Percentiles rank a stretch among this genome's conserved stretches.
These are phyloP conservation scores for Hirtodrosophila cameraria DNA, from an alignment of 2,888 invertebrate genomes.

Conservation along the genomic window DNA sequence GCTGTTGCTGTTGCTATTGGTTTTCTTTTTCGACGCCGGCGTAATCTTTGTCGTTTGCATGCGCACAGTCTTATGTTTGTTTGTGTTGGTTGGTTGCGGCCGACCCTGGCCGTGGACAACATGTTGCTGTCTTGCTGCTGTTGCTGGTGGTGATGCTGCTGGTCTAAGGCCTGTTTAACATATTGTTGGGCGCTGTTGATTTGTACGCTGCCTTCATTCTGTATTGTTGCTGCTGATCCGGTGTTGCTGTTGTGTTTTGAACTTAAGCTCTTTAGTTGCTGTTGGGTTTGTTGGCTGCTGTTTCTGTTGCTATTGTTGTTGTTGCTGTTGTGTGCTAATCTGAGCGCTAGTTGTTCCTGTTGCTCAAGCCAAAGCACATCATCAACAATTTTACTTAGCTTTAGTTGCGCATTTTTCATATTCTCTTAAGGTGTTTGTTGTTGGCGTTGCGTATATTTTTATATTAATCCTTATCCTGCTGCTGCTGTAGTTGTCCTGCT, in stretches of 20 bases:
- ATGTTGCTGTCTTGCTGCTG: conserved; percentile 66
- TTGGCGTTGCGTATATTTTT: conserved; percentile 67
- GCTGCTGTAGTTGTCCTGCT: conserved; percentile 5
- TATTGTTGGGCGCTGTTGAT: conserved; percentile 49
- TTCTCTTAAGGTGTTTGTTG: conserved; percentile 79
- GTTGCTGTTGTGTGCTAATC: conserved; percentile 48
- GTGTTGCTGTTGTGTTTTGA: conserved; percentile 63
- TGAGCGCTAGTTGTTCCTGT: conserved; percentile 43
- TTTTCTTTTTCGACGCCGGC: conserved; percentile 81
- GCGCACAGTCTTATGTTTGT: conserved; percentile 82
- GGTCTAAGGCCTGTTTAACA: conserved; percentile 52
- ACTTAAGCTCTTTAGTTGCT: conserved; percentile 76
- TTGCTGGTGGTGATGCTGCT: conserved; percentile 50
- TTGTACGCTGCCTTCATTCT: conserved; percentile 58
- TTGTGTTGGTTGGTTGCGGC: conserved; percentile 62
- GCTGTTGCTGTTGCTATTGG: conserved; percentile 47
- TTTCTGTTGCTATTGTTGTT: conserved; percentile 33
- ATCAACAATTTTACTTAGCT: conserved; percentile 75
- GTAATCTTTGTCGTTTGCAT: conserved; percentile 80
- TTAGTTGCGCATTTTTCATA: conserved; percentile 81
- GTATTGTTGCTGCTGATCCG: conserved; percentile 45
- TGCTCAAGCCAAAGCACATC: conserved; percentile 63
- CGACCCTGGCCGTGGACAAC: conserved; percentile 48
- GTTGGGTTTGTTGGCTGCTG: conserved; percentile 53
- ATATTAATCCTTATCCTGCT: conserved; percentile 17